Base-by-base conservation (phyloP, 1,140 invertebrate genomes). In the Linepithema humile region DNA sequence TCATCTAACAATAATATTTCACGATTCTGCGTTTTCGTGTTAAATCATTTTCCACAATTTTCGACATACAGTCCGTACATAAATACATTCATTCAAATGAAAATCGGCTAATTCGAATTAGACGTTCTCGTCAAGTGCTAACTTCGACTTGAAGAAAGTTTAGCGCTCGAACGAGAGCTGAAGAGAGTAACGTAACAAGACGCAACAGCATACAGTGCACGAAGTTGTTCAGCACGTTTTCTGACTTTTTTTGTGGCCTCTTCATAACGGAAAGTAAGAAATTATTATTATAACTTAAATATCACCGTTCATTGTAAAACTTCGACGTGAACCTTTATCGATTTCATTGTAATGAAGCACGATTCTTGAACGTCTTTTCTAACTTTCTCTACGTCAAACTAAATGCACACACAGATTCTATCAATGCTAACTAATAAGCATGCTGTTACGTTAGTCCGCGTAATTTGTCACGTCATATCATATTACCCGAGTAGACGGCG, bases 1-100 rank as follows among this genome's bases (percentile, higher is more conserved):
- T n/a, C n/a, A n/a, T n/a, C n/a, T n/a, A n/a, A 60, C 10, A 50
- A 45, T 75, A 75, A 75, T 17, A 60, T 45, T 74, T 3, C 17
- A 45, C 9, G 5, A 60, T 48, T 0, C 1, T 45, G 10, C 7
- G 12, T 62, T 73, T 35, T 55, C 0, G 15, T 3, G 32, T 6
- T 53, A 53, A 53, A 35, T 60, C n/a, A 60, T 62, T 62, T 74
- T 12, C 3, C 2, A 32, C 12, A 12, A 20, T 20, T 40, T 38
- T 64, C 4, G 32, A 48, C 4, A 29, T 3, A 55, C 1, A 20
- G 15, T 40, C n/a, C 9, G 23, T 50, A 23, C 4, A 26, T 40
- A 10, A 10, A 7, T 1, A 10, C 32, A 12, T 40, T 64, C 1
- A 12, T 2, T 43, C 0, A 40, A 10, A 26, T 59, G 10, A 29